Base-by-base conservation (phyloP, 1,140 invertebrate species). In the Paralvinella palmiformis region DNA sequence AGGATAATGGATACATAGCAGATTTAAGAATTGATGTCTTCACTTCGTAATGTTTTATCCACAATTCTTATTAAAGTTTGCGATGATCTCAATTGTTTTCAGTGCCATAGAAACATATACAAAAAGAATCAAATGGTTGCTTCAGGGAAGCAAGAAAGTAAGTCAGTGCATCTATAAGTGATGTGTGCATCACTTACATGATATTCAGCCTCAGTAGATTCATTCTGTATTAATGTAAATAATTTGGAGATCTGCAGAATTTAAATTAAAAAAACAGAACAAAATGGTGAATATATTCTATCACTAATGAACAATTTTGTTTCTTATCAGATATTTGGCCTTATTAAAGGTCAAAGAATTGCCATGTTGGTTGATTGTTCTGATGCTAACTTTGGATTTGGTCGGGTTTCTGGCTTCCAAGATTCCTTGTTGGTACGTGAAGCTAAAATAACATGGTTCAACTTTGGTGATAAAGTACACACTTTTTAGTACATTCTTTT, bases 291-390 rank as follows among this genome's bases (percentile, higher is more conserved):
- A 50, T 27, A 15, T 36, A 27, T 66, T 53, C 35, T 37, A 22
- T n/a, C 6, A 22, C 48, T 50, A 13, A 13, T 50, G 22, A 3
- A 50, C 29, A 24, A 55, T 60, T 24, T 6, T 50, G 17, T 13
- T n/a, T n/a, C n/a, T n/a, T n/a, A n/a, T n/a, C 55, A 79, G 75
- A 69, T 77, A 53, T 82, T 82, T 75, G 80, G 80, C 10, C 67
- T 80, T 62, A 55, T 80, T 7, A 72, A 73, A 59, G 79, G 77
- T 5, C 69, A 73, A 13, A 71, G 67, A 57, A 66, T 80, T 7
- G 78, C 72, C 37, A 63, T 81, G 10, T 64, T 75, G 52, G 67
- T 81, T 27, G 80, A 82, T 63, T 69, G 66, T 31, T 80, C 79
- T 20, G 75, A 79, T 74, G 72, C 75, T 29, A 81, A 79, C 67